Base-by-base conservation (phyloP, 2,797 vertebrate species). In the Danio tinwini region DNA sequence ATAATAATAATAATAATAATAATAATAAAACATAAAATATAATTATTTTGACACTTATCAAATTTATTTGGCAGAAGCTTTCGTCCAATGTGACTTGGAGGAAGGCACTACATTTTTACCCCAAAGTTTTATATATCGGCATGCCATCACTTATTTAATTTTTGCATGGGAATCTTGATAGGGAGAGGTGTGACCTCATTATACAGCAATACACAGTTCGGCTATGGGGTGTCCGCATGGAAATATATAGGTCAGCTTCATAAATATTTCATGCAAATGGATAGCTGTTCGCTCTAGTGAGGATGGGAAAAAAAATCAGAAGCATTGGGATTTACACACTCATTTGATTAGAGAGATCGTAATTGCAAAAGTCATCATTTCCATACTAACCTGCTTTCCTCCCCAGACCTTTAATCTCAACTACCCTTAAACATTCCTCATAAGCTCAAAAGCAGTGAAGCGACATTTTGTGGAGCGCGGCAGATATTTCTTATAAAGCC, bases 231-330 rank as follows among this genome's bases (percentile, higher is more conserved):
- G 80, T 80, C 73, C 78, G 59, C 73, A 44, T 73, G 78, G 73
- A 78, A 77, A 83, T 83, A 85, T 83, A 78, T 80, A 84, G 85
- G 85, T 85, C 82, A 83, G 76, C 67, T 80, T 83, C 72, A 86
- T 87, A 84, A 85, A 88, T 87, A 85, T 84, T 88, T 83, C 63
- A 88, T 86, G 83, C 80, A 81, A 84, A 78, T 80, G 82, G 77
- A 65, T 71, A 59, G 62, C 50, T 49, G 78, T 82, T 80, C 78
- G 82, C 78, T 83, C 80, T 82, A 84, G 74, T 82, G 81, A 82
- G 82, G 59, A 78, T 71, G 70, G 3, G 29, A n/a, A 73, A 63
- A 37, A 71, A 72, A 56, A 6, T 70, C 56, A 0, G 14, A 65
- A 39, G 85, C 74, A 65, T 74, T 70, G 78, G 81, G 81, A 79